Evolutionary conservation across 2,888 invertebrate genomes (phyloP).

Genomic region (Lasioglossum malachurum): DNA sequence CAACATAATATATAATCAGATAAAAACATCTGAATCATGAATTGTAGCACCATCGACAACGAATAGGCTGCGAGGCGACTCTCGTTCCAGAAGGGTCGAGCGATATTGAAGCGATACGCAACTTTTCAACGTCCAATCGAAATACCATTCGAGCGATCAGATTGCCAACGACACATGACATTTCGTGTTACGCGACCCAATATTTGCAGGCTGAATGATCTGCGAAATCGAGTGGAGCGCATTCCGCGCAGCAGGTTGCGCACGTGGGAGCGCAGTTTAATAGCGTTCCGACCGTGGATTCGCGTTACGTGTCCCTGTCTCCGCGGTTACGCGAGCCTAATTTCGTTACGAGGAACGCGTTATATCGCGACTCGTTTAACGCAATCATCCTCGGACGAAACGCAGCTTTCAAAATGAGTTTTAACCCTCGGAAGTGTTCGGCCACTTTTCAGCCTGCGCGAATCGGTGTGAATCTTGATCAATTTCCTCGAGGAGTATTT

Average conservation of each 20-base stretch:
- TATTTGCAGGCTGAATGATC: neutral
- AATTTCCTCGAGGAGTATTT: neutral
- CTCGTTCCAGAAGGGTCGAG: too few species aligned
- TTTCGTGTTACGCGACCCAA: neutral
- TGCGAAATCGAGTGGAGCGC: neutral
- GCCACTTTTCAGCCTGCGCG: neutral
- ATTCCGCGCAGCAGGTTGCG: neutral
- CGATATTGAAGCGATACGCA: neutral
- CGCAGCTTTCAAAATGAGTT: neutral
- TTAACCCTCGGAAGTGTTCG: neutral
- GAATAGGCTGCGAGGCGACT: too few species aligned
- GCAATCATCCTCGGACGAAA: conserved; percentile 6
- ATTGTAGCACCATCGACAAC: too few species aligned
- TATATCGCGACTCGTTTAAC: neutral
- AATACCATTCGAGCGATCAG: neutral
- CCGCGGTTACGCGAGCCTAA: conserved; percentile 6
- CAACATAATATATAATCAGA: too few species aligned
- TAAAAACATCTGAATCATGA: too few species aligned
- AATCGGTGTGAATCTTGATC: neutral
- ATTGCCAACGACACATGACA: neutral
- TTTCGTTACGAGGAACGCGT: conserved; percentile 20
- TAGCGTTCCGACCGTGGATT: conserved; percentile 12
- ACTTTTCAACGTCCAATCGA: neutral
- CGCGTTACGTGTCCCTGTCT: conserved; percentile 9
- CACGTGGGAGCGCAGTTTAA: neutral